A percentile compares a stretch with the other conserved stretches of the same genome.
Evolutionary conservation across 2,888 invertebrate species (phyloP).

Genomic region (Noctua janthe): DNA sequence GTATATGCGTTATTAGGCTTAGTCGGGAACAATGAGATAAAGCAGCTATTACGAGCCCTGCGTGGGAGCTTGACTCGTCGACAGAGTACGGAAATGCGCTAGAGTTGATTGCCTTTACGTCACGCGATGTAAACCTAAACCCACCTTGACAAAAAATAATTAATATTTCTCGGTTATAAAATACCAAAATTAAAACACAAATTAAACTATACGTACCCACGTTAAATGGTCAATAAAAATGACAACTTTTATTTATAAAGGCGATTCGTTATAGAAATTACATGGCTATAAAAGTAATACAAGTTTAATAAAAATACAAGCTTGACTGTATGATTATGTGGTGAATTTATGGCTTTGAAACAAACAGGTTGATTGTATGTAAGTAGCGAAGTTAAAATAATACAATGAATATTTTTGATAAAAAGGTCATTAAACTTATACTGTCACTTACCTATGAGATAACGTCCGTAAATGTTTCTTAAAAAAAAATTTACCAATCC

Average conservation of each 20-base stretch:
- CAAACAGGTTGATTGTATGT: slow-evolving; percentile 5
- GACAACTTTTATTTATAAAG: slow-evolving; percentile 60
- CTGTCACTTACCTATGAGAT: no score
- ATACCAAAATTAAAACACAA: slow-evolving; percentile 38
- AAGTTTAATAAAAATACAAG: slow-evolving; percentile 37
- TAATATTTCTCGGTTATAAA: slow-evolving; percentile 17
- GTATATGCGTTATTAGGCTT: slow-evolving; percentile 58
- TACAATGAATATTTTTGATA: not conserved
- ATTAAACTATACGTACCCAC: slow-evolving; percentile 39
- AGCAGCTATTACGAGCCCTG: slow-evolving; percentile 62
- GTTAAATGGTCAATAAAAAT: slow-evolving; percentile 60
- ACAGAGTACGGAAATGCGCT: slow-evolving; percentile 61
- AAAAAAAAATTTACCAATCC: no score
- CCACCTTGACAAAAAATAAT: slow-evolving; percentile 25
- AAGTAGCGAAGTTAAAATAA: not conserved
- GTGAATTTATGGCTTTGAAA: slow-evolving; percentile 54
- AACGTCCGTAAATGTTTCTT: no score
- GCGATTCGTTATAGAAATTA: slow-evolving; percentile 55
- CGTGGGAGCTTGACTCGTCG: slow-evolving; percentile 66
- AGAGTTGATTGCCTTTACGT: slow-evolving; percentile 57
- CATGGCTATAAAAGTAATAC: slow-evolving; percentile 48
- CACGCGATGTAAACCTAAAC: slow-evolving; percentile 54
- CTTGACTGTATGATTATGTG: slow-evolving; percentile 48
- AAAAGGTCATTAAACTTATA: not conserved
- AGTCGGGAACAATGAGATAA: slow-evolving; percentile 68